Conservation (phyloP, 2,797 vertebrate genomes). For the Eidolon dupreanum region DNA sequence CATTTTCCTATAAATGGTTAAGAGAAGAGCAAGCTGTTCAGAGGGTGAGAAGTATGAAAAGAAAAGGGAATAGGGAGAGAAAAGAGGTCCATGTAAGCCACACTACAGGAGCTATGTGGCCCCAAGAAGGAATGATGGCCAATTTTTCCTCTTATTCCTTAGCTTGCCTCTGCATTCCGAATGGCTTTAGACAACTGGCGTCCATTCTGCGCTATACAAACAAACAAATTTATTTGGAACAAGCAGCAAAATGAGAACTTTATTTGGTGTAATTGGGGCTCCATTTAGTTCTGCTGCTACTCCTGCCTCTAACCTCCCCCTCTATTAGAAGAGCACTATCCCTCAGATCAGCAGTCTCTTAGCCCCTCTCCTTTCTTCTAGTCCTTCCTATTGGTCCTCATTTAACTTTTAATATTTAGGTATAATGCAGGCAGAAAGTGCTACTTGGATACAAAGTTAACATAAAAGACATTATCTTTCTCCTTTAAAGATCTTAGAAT, state of each 20-base stretch:
- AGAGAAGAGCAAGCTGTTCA: conserved; percentile 37
- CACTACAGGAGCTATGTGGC: conserved; percentile 21
- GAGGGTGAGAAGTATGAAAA: conserved; percentile 42
- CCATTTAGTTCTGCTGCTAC: conserved; percentile 15
- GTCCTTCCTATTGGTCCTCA: neutral
- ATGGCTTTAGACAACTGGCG: conserved; percentile 59
- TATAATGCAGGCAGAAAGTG: conserved; percentile 8
- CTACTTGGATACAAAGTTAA: conserved; percentile 39
- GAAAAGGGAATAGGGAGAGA: neutral
- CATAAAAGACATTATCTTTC: neutral
- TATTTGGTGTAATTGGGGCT: conserved; percentile 28
- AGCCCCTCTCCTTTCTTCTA: neutral
- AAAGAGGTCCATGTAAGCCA: neutral
- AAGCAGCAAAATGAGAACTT: conserved; percentile 56
- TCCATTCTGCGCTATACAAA: conserved; percentile 66
- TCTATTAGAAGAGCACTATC: neutral
- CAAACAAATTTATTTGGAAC: conserved; percentile 69
- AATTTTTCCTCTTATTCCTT: conserved; percentile 43
- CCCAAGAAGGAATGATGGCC: conserved; percentile 22
- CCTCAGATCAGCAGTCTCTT: neutral
- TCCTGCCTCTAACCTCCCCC: neutral
- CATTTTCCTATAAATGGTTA: conserved; percentile 35
- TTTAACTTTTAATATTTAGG: conserved; percentile 10
- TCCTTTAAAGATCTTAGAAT: conserved; percentile 20
- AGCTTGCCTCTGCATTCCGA: conserved; percentile 60